phyloP scores from a whole-genome alignment of 2,888 invertebrate species.

The Lamellibrachia columna region DNA sequence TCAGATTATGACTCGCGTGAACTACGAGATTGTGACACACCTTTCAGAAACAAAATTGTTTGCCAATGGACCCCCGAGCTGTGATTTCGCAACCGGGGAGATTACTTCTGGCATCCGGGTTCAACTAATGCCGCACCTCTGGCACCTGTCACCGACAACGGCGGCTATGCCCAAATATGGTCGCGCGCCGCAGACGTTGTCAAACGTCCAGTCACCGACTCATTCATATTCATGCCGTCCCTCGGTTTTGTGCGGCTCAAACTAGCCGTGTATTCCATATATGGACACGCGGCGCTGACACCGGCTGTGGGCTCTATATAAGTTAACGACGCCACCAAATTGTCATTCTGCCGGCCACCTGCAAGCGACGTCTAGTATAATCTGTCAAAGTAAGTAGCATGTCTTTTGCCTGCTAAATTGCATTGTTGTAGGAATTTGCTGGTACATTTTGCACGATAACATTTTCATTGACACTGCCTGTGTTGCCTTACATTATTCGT shows the following conservation, averaged over 20 bases:
- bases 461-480: neutral
- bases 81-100: neutral
- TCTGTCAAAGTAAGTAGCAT: neutral
- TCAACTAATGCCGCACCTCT: neutral
- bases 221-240: conserved; percentile 10
- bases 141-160: neutral
- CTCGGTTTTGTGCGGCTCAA: neutral
- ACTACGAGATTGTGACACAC: neutral
- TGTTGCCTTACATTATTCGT: neutral
- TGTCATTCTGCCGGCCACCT: neutral
- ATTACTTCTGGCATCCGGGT: neutral
- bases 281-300: conserved; percentile 8
- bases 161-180: neutral
- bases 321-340: neutral
- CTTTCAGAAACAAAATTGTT: neutral
- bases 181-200: neutral
- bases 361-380: neutral
- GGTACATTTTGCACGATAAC: neutral
- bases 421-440: neutral
- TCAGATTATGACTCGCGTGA: neutral
- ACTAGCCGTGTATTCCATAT: neutral
- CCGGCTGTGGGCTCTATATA: neutral
- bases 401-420: neutral
- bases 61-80: neutral
- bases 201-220: neutral